Percentiles rank a stretch among this genome's conserved stretches.
Evolutionary conservation across 2,797 vertebrate species (phyloP).

Genomic region (Phyllotis vaccarum): DNA sequence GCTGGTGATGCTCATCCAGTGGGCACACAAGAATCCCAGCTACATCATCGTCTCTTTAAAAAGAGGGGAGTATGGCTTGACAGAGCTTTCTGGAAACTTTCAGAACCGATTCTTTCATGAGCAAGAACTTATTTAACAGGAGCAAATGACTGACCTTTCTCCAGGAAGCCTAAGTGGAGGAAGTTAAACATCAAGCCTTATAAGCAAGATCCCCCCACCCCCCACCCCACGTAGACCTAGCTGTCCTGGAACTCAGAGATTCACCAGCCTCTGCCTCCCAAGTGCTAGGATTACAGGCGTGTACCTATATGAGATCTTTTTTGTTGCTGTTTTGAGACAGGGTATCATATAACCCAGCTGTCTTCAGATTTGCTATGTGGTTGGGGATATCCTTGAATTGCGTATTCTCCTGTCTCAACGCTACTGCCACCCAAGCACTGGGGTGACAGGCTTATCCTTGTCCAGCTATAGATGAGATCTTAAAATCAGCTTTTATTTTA

Average conservation of each 20-base stretch:
- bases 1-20: background rate
- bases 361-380: background rate
- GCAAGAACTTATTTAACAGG: constrained; percentile 20
- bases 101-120: constrained; percentile 40
- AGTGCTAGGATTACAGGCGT: background rate
- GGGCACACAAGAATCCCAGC: background rate
- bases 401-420: background rate
- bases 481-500: constrained; percentile 9
- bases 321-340: background rate
- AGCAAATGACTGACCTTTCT: constrained; percentile 27
- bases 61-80: background rate
- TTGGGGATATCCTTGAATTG: background rate
- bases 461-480: background rate
- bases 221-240: too few species aligned
- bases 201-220: background rate
- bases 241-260: too few species aligned
- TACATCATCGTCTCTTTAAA: constrained; percentile 1
- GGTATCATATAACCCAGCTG: background rate
- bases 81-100: constrained; percentile 47
- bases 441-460: background rate
- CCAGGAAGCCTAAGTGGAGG: background rate
- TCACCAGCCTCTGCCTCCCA: background rate
- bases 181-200: background rate
- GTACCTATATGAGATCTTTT: background rate
- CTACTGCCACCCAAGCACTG: background rate